phyloP scores from a whole-genome alignment of 2,113 vertebrate species.

The Oenanthe oenanthe region DNA sequence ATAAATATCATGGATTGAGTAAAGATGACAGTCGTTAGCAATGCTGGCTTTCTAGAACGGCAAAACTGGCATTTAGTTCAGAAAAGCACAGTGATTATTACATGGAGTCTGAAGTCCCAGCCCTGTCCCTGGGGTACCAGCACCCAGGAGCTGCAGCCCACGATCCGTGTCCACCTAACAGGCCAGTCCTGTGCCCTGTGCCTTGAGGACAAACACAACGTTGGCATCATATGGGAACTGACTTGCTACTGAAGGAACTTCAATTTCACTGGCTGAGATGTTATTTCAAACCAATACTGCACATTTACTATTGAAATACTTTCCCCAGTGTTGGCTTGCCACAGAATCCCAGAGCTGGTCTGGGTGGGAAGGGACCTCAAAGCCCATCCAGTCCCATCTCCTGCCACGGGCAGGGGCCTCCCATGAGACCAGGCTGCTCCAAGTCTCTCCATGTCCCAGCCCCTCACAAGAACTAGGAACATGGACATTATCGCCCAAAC shows the following conservation, averaged over 20 bases:
- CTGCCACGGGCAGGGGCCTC: background rate
- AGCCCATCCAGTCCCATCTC: background rate
- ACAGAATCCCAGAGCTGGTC: background rate
- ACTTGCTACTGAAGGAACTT: background rate
- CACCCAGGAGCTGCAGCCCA: background rate
- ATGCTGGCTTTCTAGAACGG: fast-evolving
- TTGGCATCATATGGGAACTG: fast-evolving
- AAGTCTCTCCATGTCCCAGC: background rate
- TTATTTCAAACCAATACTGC: background rate
- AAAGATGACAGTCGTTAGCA: background rate
- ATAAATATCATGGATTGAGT: background rate
- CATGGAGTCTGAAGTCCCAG: background rate
- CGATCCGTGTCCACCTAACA: fast-evolving
- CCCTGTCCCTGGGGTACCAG: background rate
- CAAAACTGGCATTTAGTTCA: background rate
- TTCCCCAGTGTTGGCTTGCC: background rate
- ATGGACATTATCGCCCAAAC: fast-evolving
- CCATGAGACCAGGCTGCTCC: background rate
- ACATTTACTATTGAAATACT: background rate
- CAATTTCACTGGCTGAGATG: background rate
- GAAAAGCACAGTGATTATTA: background rate
- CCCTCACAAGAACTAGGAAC: background rate
- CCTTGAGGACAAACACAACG: fast-evolving
- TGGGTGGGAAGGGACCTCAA: background rate
- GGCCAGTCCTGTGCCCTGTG: background rate